Base-by-base conservation (phyloP, 2,113 vertebrate genomes). In the Bombycilla garrulus region DNA sequence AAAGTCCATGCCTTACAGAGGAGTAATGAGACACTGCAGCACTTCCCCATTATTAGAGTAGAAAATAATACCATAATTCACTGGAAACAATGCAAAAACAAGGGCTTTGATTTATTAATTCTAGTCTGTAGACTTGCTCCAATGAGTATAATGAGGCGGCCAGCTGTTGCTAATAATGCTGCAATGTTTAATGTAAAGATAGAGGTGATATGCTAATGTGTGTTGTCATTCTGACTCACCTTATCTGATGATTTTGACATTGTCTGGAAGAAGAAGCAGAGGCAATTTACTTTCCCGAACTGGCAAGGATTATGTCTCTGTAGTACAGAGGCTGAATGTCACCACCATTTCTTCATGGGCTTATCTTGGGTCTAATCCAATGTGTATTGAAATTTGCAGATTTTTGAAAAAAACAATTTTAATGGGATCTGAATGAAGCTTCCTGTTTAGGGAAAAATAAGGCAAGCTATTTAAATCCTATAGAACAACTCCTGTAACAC, bases 211-310 rank as follows among this genome's bases (percentile, higher is more conserved):
- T 67, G 38, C 51, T 71, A 91, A 89, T 86, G 81, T 15, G 6
- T 44, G 33, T 36, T 92, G 72, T 79, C 72, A 71, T 58, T 78
- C 51, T 86, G 76, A 47, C 56, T 91, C 69, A 81, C 44, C 13
- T 74, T 86, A 91, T 81, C 64, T 92, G 83, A 40, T 86, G 36
- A 78, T 72, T 94, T 90, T 93, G 86, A 74, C 77, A 42, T 71
- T 74, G 71, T 88, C 67, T 91, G 44, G 56, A 64, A 83, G 91
- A 93, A 56, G 29, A 58, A 35, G 33, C 38, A 88, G 85, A 86
- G 47, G n/a, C 79, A 81, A 78, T 91, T 93, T 86, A 29, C 44
- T 86, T 90, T 67, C 51, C 29, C 5, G 3, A 62, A 12, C 35
- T 88, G 64, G 5, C 7, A 35, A 60, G 53, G 67, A 47, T 83